Conservation (phyloP, 1,140 invertebrate genomes). For the Drosophila ananassae region DNA sequence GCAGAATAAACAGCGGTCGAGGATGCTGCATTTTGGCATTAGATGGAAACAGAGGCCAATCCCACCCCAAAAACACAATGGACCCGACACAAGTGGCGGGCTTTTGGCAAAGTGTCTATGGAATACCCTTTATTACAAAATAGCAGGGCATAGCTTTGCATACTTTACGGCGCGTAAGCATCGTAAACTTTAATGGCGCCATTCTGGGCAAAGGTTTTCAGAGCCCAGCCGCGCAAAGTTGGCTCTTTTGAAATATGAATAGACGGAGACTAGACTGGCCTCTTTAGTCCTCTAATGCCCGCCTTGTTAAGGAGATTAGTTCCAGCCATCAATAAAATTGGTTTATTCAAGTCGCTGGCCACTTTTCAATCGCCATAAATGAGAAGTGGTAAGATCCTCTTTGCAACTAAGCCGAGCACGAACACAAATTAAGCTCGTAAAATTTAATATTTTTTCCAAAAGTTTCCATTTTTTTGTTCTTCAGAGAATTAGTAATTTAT, state of each 20-base stretch:
- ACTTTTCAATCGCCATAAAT: slow-evolving; percentile 80
- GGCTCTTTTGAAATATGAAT: slow-evolving; percentile 78
- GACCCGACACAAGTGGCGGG: slow-evolving; percentile 50
- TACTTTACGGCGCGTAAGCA: slow-evolving; percentile 71
- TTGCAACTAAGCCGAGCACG: slow-evolving; percentile 57
- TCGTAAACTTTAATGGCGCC: slow-evolving; percentile 80
- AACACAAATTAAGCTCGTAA: slow-evolving; percentile 79
- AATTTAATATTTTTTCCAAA: slow-evolving; percentile 74
- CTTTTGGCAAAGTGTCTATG: slow-evolving; percentile 59
- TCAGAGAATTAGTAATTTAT: slow-evolving; percentile 68
- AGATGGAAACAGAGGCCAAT: not conserved
- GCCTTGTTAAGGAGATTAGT: slow-evolving; percentile 80
- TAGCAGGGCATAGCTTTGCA: slow-evolving; percentile 64
- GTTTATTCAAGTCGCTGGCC: slow-evolving; percentile 72
- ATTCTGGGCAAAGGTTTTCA: slow-evolving; percentile 62
- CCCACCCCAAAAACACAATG: slow-evolving; percentile 49
- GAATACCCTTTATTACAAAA: slow-evolving; percentile 80
- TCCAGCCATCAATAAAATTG: slow-evolving; percentile 75
- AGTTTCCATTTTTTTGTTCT: slow-evolving; percentile 41
- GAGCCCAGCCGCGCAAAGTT: slow-evolving; percentile 55
- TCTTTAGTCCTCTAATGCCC: slow-evolving; percentile 56
- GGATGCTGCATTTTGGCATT: slow-evolving; percentile 42
- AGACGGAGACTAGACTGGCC: slow-evolving; percentile 33
- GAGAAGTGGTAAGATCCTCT: slow-evolving; percentile 46
- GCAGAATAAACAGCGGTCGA: not conserved